Evolutionary conservation across 2,888 invertebrate genomes (phyloP).

Genomic region (Mechanitis messenoides): DNA sequence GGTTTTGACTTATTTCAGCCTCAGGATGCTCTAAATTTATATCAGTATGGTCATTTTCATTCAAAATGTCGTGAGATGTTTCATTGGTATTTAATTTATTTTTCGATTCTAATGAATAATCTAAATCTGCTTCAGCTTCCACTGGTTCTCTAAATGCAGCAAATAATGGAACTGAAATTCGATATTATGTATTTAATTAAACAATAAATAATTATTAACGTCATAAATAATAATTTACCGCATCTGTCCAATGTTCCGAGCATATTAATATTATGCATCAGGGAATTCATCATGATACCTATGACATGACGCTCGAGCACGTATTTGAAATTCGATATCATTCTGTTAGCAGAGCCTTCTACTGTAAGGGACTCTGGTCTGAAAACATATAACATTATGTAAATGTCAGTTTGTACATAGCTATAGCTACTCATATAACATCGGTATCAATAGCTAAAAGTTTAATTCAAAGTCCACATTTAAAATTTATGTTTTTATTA

Average conservation of each 20-base stretch:
- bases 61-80: constrained; percentile 3
- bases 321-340: constrained; percentile 53
- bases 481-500: too few relatives aligned
- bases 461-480: too few relatives aligned
- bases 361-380: constrained; percentile 54
- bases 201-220: background rate
- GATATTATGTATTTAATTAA: too few relatives aligned
- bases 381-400: constrained; percentile 23
- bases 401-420: background rate
- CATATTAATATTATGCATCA: constrained; percentile 42
- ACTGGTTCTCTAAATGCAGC: constrained; percentile 10
- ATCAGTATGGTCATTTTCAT: constrained; percentile 10
- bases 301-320: constrained; percentile 51
- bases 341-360: constrained; percentile 50
- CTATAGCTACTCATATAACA: too few relatives aligned
- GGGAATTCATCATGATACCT: constrained; percentile 46
- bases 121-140: background rate
- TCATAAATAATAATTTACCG: constrained; percentile 37
- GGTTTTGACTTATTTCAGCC: too few relatives aligned
- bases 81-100: constrained; percentile 6
- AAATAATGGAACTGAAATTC: constrained; percentile 15
- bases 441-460: too few relatives aligned
- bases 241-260: constrained; percentile 47
- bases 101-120: constrained; percentile 6
- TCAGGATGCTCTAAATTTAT: background rate